Conservation (phyloP, 2,888 invertebrate species). For the Thecophora atra region DNA sequence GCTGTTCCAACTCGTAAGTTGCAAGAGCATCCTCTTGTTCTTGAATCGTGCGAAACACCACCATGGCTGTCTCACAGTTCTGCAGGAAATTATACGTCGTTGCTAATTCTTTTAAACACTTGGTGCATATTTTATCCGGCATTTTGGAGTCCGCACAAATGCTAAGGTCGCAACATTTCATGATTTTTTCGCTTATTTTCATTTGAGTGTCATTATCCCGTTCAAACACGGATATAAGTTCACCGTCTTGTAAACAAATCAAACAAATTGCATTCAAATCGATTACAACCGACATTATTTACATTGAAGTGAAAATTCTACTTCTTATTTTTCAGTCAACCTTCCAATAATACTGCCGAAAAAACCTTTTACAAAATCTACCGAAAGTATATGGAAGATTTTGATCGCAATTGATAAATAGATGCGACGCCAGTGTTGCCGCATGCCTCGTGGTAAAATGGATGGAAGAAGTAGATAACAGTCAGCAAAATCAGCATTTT, state of each 20-base stretch:
- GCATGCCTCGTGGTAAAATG: too few relatives aligned
- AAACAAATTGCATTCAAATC: conserved; percentile 62
- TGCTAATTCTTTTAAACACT: conserved; percentile 58
- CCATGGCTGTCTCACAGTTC: conserved; percentile 60
- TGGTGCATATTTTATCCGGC: conserved; percentile 61
- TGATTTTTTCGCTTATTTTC: conserved; percentile 60
- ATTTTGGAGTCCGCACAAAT: conserved; percentile 50
- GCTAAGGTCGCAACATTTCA: conserved; percentile 55
- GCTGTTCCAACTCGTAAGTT: conserved; percentile 45
- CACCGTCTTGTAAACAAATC: conserved; percentile 59
- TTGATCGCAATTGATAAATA: too few relatives aligned
- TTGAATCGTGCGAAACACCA: conserved; percentile 55
- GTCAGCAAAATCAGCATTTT: too few relatives aligned
- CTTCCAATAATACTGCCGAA: too few relatives aligned
- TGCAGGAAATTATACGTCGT: conserved; percentile 61
- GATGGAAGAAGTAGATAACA: too few relatives aligned
- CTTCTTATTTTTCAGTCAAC: too few relatives aligned
- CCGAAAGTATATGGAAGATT: too few relatives aligned
- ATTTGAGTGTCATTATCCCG: conserved; percentile 52
- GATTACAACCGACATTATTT: conserved; percentile 47
- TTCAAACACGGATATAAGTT: conserved; percentile 56
- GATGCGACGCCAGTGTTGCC: too few relatives aligned
- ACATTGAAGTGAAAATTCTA: too few relatives aligned
- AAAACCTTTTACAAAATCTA: too few relatives aligned
- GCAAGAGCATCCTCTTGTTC: conserved; percentile 42